Base-by-base conservation (phyloP, 2,113 vertebrate species). In the Aix galericulata region DNA sequence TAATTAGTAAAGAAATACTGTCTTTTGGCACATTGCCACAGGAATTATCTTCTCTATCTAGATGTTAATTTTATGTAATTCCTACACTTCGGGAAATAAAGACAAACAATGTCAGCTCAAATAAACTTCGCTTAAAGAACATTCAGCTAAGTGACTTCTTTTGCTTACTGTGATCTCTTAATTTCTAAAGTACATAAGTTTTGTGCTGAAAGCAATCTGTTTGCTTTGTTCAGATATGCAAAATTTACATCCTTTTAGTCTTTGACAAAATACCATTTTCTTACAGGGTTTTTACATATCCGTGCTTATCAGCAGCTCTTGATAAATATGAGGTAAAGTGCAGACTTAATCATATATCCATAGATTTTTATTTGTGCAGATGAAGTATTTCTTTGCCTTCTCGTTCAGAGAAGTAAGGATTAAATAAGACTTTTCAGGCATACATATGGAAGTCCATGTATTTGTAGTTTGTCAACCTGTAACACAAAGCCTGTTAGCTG, bases 231-330 rank as follows among this genome's bases (percentile, higher is more conserved):
- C 58, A 73, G 13, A 26, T 73, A 52, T 3, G 6, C 31, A 80
- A 53, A 79, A 80, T 29, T 48, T 68, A 66, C 22, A 48, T 32
- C 17, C 5, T 55, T 91, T 59, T 21, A 48, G 17, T 90, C 23
- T n/a, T 78, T 88, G 36, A 95, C 69, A 79, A 83, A 81, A 46
- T 80, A 60, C 14, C 16, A 20, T 95, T 97, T 89, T 92, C 60
- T 98, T 98, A 50, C 94, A 98, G 98, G 73, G 98, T 98, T 89
- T 98, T 98, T 96, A 98, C 98, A 42, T 98, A 97, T 86, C 98
- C 98, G 1, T 98, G 98, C 95, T 91, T 98, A 68, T 97, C 97
- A 91, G 97, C 97, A 92, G 89, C 96, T 90, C 97, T 98, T 85
- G 97, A 97, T 95, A 78, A 97, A 53, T 86, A 97, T 83, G 97